These are phyloP conservation scores for Sternarchorhynchus goeldii DNA, from an alignment of 2,797 vertebrate species.

Conservation along the genomic window DNA sequence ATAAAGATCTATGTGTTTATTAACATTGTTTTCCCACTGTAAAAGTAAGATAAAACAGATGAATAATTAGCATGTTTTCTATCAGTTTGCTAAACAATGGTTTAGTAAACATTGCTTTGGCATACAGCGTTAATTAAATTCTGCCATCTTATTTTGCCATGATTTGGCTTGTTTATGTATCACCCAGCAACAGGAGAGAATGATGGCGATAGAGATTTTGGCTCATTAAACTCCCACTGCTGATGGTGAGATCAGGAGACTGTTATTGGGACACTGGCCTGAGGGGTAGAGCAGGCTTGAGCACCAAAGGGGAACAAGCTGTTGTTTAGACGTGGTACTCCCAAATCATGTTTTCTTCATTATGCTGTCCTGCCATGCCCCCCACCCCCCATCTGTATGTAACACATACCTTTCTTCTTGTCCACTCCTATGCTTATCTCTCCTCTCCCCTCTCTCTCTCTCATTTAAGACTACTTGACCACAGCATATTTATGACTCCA, in stretches of 20 bases:
- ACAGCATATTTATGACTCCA: too few relatives aligned
- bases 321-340: slow-evolving; percentile 29
- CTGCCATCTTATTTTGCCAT: too few relatives aligned
- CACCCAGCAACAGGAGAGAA: neutral
- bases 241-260: slow-evolving; percentile 13
- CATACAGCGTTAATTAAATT: too few relatives aligned
- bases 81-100: too few relatives aligned
- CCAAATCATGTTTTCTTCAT: slow-evolving; percentile 33
- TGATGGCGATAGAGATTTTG: slow-evolving; percentile 57
- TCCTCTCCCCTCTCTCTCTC: too few relatives aligned
- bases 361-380: slow-evolving; percentile 24
- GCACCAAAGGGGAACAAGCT: slow-evolving; percentile 43
- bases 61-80: too few relatives aligned
- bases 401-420: neutral
- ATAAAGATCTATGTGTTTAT: too few relatives aligned
- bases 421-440: neutral
- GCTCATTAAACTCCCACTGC: slow-evolving; percentile 62
- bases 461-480: neutral
- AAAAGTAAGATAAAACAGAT: too few relatives aligned
- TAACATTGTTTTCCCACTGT: too few relatives aligned
- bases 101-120: too few relatives aligned
- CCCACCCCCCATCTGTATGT: neutral
- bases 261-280: slow-evolving; percentile 29
- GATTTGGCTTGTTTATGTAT: neutral
- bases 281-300: slow-evolving; percentile 30